Percentiles rank a stretch among this genome's conserved stretches.
Evolutionary conservation across 2,113 vertebrate species (phyloP).

Genomic region (Gadus macrocephalus): DNA sequence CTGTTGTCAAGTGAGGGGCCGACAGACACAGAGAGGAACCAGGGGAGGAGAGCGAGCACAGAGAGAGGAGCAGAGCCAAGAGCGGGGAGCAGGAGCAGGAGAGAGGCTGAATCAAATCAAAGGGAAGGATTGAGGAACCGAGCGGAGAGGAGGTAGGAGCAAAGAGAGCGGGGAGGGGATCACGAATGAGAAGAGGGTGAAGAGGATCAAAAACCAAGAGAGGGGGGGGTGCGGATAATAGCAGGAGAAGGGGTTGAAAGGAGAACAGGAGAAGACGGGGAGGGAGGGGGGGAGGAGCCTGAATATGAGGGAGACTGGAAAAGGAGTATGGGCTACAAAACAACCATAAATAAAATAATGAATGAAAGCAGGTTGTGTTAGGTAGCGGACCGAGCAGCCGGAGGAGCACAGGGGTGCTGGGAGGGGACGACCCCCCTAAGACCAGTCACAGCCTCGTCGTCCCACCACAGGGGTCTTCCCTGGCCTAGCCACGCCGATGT

Average conservation of each 20-base stretch:
- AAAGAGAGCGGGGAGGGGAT: not conserved
- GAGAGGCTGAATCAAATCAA: not conserved
- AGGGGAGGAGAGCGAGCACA: not conserved
- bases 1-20: no score
- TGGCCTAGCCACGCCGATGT: constrained; percentile 54
- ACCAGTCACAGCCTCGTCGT: no score
- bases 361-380: constrained; percentile 22
- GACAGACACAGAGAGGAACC: not conserved
- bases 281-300: not conserved
- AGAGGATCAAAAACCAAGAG: not conserved
- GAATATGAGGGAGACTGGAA: not conserved
- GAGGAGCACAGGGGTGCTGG: no score
- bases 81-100: not conserved
- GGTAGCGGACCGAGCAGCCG: not conserved
- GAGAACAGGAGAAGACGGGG: not conserved
- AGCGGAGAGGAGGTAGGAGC: not conserved
- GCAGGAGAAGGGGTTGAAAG: constrained; percentile 4
- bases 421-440: no score
- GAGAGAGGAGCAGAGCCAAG: not conserved
- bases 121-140: not conserved
- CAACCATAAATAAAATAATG: constrained; percentile 12
- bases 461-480: constrained; percentile 51
- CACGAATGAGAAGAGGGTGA: not conserved
- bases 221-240: constrained; percentile 23
- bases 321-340: not conserved